Conservation (phyloP, 2,113 vertebrate species). For the Albula glossodonta region DNA sequence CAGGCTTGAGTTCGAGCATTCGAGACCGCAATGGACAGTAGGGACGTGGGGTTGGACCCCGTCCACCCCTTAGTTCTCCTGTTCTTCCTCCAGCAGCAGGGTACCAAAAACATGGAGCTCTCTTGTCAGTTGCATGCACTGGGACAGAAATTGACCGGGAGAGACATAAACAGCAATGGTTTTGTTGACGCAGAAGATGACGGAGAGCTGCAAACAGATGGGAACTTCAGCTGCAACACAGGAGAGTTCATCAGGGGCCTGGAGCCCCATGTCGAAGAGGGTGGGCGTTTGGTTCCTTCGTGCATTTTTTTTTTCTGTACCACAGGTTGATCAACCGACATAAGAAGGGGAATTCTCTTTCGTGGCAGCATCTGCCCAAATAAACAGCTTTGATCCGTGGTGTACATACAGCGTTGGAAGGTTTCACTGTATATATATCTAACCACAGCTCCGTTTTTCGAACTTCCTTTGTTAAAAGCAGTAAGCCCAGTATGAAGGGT, state of each 20-base stretch:
- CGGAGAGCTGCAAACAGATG: conserved; percentile 62
- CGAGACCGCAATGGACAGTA: not conserved
- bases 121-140: conserved; percentile 39
- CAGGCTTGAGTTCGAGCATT: not conserved
- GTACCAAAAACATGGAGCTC: conserved; percentile 14
- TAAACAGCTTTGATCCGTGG: no score
- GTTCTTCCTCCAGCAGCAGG: conserved; percentile 57
- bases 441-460: no score
- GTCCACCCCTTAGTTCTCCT: conserved; percentile 49
- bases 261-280: conserved; percentile 31
- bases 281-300: conserved; percentile 41
- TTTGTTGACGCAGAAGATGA: not conserved
- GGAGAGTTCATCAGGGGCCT: not conserved
- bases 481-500: no score
- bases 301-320: not conserved
- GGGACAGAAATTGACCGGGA: not conserved
- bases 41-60: not conserved
- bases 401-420: no score
- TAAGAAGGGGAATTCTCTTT: no score
- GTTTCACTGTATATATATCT: no score
- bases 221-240: conserved; percentile 32
- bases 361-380: no score
- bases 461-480: no score
- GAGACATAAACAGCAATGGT: conserved; percentile 24
- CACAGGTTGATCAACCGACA: not conserved